Conservation (phyloP, 2,113 vertebrate species). For the Struthidea cinerea region DNA sequence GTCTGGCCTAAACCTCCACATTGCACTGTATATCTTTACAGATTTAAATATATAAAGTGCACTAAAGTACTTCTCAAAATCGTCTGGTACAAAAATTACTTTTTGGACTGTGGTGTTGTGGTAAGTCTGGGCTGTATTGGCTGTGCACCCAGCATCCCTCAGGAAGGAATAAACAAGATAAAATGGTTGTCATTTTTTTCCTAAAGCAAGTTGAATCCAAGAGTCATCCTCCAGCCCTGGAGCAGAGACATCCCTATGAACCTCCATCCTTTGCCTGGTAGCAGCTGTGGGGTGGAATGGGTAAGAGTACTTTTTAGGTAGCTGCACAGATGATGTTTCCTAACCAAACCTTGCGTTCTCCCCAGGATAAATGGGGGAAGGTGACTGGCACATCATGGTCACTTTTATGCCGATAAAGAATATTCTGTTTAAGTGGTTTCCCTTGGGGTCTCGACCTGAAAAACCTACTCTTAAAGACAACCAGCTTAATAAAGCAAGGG, state of each 20-base stretch:
- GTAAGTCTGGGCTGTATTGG: neutral
- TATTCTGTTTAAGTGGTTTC: neutral
- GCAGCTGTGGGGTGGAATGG: neutral
- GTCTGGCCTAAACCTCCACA: neutral
- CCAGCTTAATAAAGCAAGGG: constrained; percentile 4
- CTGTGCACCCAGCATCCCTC: neutral
- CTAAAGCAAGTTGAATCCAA: neutral
- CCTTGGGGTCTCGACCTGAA: neutral
- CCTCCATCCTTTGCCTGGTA: neutral
- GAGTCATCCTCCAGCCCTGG: neutral
- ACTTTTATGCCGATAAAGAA: neutral
- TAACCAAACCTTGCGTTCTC: neutral
- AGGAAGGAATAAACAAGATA: neutral
- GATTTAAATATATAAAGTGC: neutral
- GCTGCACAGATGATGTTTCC: neutral
- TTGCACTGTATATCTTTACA: neutral
- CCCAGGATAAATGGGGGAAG: neutral
- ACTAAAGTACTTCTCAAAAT: neutral
- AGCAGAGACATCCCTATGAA: neutral
- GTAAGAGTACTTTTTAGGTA: neutral
- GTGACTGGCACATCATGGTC: neutral
- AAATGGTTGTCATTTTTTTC: neutral
- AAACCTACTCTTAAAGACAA: constrained; percentile 10
- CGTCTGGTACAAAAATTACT: neutral
- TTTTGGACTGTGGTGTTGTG: neutral